Evolutionary conservation across 2,888 invertebrate genomes (phyloP), one percentile per base, ranked within the genome.

Genomic region (Ariolimax columbianus): DNA sequence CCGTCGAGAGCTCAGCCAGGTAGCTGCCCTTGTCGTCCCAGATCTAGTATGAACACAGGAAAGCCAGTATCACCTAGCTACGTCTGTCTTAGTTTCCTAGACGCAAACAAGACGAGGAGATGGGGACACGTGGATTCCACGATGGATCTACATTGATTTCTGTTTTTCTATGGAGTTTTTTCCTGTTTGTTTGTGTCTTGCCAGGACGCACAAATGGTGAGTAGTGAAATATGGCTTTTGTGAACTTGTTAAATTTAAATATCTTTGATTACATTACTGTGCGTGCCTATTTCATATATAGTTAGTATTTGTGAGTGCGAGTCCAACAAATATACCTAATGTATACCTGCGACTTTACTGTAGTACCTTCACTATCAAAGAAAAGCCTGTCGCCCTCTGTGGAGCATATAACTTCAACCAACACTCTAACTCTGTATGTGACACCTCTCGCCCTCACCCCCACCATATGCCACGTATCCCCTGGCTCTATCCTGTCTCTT

Each of bases 1-100:
- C 59, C 3, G n/a, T 23, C 59, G 59, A n/a, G 59, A 23, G 26
- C 11, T 1, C 59, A 63, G 26, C 6, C 19, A 33, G 66, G 7
- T 33, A 33, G 6, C 23, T 33, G 3, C 66, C 30, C 66, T 11
- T 66, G 66, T 14, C 19, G 55, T 47, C 55, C 3, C 30, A 40
- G 40, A 11, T n/a, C 40, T 38, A 72, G 72, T n/a, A 72, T 72
- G 72, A 72, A 40, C 72, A 40, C 40, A 72, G 26, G 40, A 26
- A 26, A 40, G 26, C 26, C 40, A 9, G 23, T 19, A 72, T 23
- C 72, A 11, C 14, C 7, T 6, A n/a, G 26, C 40, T 6, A 9
- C 40, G 4, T 23, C 40, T 40, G 26, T 40, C 72, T 23, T 30
- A 4, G 9, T 3, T 26, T 38, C 11, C 19, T 23, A 23, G 40